Conservation (phyloP, 2,113 vertebrate genomes). For the Vireo altiloquus region DNA sequence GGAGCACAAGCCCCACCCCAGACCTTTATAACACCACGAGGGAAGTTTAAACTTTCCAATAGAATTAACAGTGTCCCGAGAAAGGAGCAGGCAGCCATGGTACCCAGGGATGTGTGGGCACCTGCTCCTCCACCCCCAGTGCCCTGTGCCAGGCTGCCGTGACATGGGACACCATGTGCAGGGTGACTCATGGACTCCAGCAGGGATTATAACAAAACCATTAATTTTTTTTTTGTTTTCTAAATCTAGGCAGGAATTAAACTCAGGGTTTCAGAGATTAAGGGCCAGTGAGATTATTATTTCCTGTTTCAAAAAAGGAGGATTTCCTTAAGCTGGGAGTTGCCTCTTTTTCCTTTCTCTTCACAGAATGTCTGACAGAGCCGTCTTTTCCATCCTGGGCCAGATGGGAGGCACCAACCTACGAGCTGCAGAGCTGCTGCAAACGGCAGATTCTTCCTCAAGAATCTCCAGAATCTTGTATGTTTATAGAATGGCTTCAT, state of each 20-base stretch:
- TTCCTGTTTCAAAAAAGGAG: neutral
- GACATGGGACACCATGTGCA: fast-evolving
- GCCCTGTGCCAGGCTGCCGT: no score
- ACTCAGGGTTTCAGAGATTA: neutral
- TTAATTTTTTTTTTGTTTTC: neutral
- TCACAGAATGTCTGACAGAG: neutral
- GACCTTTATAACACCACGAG: fast-evolving
- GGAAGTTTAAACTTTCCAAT: neutral
- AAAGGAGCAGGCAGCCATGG: fast-evolving
- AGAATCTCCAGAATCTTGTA: neutral
- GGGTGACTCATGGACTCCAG: neutral
- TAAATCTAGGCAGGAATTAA: slow-evolving; percentile 8
- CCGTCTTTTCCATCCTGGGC: neutral
- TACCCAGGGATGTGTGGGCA: neutral
- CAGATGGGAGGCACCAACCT: neutral
- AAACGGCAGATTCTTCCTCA: neutral
- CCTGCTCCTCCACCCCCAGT: neutral
- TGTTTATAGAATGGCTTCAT: neutral
- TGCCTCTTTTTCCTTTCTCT: neutral
- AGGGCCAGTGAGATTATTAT: slow-evolving; percentile 8
- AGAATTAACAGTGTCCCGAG: neutral
- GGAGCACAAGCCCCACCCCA: neutral
- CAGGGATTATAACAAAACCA: neutral
- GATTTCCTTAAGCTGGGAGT: slow-evolving; percentile 17
- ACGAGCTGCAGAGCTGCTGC: neutral